phyloP scores from a whole-genome alignment of 2,888 invertebrate genomes.

The Cephus sareptanus region DNA sequence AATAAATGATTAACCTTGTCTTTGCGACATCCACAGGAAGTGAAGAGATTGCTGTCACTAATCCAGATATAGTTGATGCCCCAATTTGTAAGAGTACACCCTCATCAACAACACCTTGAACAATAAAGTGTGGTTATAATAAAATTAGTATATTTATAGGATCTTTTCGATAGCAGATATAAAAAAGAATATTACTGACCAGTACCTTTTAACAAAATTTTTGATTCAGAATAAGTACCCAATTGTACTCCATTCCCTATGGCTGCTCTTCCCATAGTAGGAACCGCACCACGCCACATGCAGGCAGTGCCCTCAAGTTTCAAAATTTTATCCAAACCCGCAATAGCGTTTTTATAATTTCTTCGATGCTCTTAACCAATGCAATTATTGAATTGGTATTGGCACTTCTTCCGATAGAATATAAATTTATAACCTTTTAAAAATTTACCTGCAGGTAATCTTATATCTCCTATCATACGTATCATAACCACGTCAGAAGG shows the following conservation, averaged over 20 bases:
- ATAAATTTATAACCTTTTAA: neutral
- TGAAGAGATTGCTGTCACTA: conserved; percentile 73
- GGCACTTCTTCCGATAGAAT: neutral
- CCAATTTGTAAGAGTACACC: conserved; percentile 61
- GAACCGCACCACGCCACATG: conserved; percentile 71
- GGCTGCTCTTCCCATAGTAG: conserved; percentile 69
- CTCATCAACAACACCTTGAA: conserved; percentile 31
- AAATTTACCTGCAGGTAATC: conserved; percentile 64
- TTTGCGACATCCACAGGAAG: conserved; percentile 78
- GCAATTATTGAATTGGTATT: neutral
- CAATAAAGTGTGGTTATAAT: neutral
- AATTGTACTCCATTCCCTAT: conserved; percentile 77
- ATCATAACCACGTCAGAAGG: conserved; percentile 72
- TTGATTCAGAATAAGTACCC: conserved; percentile 74
- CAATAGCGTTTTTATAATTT: conserved; percentile 71
- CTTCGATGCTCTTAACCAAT: conserved; percentile 65
- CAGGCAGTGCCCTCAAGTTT: conserved; percentile 71
- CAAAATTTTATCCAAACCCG: conserved; percentile 70
- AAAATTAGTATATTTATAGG: neutral
- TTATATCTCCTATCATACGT: conserved; percentile 74
- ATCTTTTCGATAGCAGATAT: neutral
- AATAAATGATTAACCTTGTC: conserved; percentile 59
- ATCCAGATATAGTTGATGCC: conserved; percentile 74
- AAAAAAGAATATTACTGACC: conserved; percentile 24
- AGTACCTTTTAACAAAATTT: conserved; percentile 53